These are phyloP conservation scores for Marasmarcha lunaedactyla DNA, from an alignment of 2,888 invertebrate species.

Conservation along the genomic window DNA sequence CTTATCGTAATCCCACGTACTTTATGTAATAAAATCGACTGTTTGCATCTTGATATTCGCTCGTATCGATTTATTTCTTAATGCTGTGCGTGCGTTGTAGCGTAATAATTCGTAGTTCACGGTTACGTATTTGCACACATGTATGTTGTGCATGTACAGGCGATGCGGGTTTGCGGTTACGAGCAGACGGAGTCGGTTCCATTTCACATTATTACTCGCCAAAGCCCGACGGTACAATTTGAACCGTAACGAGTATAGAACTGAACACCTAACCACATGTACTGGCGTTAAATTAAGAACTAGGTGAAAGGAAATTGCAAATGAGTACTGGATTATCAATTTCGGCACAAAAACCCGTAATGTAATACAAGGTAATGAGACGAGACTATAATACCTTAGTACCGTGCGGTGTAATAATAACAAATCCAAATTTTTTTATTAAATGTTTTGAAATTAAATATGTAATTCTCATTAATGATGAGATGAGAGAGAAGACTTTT, in stretches of 20 bases:
- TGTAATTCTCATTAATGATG: conserved; percentile 35
- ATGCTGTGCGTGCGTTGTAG: conserved; percentile 4
- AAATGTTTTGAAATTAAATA: conserved; percentile 10
- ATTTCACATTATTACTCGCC: conserved; percentile 50
- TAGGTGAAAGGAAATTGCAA: conserved; percentile 19
- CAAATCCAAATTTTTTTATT: background rate
- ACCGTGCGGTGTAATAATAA: background rate
- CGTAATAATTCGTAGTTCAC: conserved; percentile 37
- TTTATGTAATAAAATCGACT: no score
- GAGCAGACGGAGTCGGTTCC: conserved; percentile 40
- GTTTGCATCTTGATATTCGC: no score
- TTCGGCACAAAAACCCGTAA: conserved; percentile 1
- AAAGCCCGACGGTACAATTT: conserved; percentile 41
- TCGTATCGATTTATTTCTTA: background rate
- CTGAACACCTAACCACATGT: background rate
- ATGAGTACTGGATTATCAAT: conserved; percentile 10
- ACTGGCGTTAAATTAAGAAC: conserved; percentile 24
- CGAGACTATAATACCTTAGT: no score
- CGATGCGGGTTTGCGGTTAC: conserved; percentile 36
- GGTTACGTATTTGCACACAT: conserved; percentile 35
- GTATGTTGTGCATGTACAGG: conserved; percentile 28
- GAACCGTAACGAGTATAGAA: conserved; percentile 41
- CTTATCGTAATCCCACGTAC: no score
- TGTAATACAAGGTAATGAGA: no score
- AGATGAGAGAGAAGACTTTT: conserved; percentile 48